Evolutionary conservation across 2,797 vertebrate genomes (phyloP), one percentile per base, ranked within the genome.

Genomic region (Rhinoraja longicauda): DNA sequence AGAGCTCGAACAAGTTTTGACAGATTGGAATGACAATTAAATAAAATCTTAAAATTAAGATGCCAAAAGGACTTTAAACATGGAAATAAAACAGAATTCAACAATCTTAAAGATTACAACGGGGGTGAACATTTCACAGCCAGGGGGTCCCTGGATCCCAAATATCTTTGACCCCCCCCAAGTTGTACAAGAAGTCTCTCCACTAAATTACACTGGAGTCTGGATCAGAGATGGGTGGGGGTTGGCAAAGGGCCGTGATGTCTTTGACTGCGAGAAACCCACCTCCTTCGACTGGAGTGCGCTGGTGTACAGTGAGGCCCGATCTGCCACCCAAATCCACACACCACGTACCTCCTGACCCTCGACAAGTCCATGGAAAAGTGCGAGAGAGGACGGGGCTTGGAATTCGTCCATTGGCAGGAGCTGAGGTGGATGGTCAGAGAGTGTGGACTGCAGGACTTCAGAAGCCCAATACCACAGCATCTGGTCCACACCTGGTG

Each of bases 41-140:
- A 88, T 88, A 88, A 88, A 88, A 88, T 88, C 84, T 86, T 67
- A 88, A 88, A 88, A 88, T 88, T 64, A 88, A 29, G 53, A 84
- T 57, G 57, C 45, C 45, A 59, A 15, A 29, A 17, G 57, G 32
- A 32, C 10, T 64, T 67, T 64, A 64, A 88, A 88, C 59, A 36
- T 67, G 62, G 84, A 64, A 88, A 88, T 64, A n/a, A 45, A 88
- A 64, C 57, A 32, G 57, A 88, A 88, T 88, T 13, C 59, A 88
- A 64, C 84, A 64, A 88, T 62, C n/a, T 67, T 32, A 67, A 64
- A 88, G 17, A 19, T 88, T 67, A 67, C 59, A 67, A 67, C 32
- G 15, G 39, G 45, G n/a, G 17, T 21, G 62, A 67, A 64, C n/a
- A 64, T 36, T 67, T 64, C 57, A 84, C 45, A 19, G n/a, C 62